Percentiles rank a stretch among this genome's conserved stretches.
Evolutionary conservation across 1,140 invertebrate genomes (phyloP).

Genomic region (Bombus vancouverensis): DNA sequence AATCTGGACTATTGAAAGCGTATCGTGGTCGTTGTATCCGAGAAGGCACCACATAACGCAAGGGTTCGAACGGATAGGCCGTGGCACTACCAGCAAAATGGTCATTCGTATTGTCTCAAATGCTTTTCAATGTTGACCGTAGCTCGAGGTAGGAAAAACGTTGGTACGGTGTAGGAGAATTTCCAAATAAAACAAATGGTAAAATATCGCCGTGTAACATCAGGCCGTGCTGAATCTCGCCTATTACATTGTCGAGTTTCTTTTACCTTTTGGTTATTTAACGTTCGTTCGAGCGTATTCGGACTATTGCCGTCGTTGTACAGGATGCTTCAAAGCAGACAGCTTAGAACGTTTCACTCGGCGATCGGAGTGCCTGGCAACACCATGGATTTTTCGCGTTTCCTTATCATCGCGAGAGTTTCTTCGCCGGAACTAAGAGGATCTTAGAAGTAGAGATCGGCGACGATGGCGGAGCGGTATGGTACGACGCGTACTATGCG

Average conservation of each 20-base stretch:
- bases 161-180: background rate
- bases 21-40: conserved; percentile 22
- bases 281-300: background rate
- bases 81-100: background rate
- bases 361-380: too few relatives aligned
- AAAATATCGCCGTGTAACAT: conserved; percentile 9
- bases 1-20: conserved; percentile 34
- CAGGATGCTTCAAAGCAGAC: background rate
- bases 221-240: background rate
- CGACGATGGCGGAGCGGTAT: too few relatives aligned
- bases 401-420: background rate
- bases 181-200: conserved; percentile 5
- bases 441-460: too few relatives aligned
- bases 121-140: background rate
- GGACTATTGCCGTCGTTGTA: background rate
- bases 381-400: background rate
- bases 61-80: background rate
- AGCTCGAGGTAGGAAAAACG: background rate
- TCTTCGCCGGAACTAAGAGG: background rate
- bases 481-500: conserved; percentile 5
- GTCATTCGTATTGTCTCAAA: conserved; percentile 27
- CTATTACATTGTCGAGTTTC: background rate
- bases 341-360: background rate
- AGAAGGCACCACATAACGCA: background rate
- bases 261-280: background rate